These are phyloP conservation scores for Fulmarus glacialis DNA, from an alignment of 2,113 vertebrate genomes.

Conservation along the genomic window DNA sequence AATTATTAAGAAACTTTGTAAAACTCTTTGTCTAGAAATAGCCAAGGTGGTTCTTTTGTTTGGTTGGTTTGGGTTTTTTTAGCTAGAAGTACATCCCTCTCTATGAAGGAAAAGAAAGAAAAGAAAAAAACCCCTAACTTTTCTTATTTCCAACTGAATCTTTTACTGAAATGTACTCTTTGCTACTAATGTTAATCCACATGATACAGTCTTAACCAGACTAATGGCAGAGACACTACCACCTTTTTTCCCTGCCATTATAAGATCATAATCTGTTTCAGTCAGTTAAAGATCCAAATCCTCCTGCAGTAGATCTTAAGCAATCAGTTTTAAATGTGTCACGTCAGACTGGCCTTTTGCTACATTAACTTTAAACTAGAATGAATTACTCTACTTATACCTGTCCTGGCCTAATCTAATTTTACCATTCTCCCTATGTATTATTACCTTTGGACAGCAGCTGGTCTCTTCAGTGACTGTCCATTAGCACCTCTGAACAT, in stretches of 20 bases:
- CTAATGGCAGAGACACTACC: neutral
- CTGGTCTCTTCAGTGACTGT: neutral
- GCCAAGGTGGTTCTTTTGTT: accelerated
- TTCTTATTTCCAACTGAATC: neutral
- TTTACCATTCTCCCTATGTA: neutral
- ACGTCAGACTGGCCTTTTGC: neutral
- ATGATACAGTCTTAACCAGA: neutral
- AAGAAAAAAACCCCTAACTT: accelerated
- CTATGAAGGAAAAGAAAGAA: neutral
- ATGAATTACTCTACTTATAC: neutral
- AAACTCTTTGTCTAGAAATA: neutral
- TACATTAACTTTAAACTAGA: neutral
- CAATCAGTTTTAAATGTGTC: neutral
- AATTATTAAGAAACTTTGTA: neutral
- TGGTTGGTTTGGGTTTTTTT: neutral
- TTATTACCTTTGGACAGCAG: neutral
- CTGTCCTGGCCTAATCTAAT: neutral
- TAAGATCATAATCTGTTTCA: neutral
- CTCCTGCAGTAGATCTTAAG: neutral
- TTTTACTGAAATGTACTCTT: neutral
- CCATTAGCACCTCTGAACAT: neutral
- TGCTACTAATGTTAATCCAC: neutral
- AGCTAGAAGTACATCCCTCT: neutral
- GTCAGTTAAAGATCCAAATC: neutral
- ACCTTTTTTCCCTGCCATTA: neutral